Evolutionary conservation across 2,888 invertebrate species (phyloP).

Genomic region (Drosophila atripex): DNA sequence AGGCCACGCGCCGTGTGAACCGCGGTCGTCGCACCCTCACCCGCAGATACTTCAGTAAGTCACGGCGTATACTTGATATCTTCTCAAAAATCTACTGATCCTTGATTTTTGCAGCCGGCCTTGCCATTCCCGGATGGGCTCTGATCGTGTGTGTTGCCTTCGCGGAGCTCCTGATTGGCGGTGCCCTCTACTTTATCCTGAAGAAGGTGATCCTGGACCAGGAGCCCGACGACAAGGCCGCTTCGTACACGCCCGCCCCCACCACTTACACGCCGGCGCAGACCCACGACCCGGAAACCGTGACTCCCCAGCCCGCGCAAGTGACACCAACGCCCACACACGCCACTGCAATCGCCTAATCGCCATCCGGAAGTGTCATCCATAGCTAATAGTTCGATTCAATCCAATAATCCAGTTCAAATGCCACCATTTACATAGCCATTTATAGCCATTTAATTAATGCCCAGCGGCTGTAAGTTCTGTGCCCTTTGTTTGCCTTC

Average conservation of each 20-base stretch:
- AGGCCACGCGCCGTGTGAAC: conserved; percentile 91
- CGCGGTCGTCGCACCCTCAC: conserved; percentile 91
- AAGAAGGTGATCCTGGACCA: conserved; percentile 87
- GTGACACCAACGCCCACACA: conserved; percentile 51
- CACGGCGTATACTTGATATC: conserved; percentile 13
- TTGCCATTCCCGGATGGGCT: conserved; percentile 91
- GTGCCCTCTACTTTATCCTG: conserved; percentile 87
- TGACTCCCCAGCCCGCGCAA: conserved; percentile 22
- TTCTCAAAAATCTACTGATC: neutral
- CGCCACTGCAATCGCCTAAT: conserved; percentile 59
- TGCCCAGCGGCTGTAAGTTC: neutral
- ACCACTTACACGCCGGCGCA: conserved; percentile 64
- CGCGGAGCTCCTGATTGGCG: conserved; percentile 89
- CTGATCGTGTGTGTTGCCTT: conserved; percentile 88
- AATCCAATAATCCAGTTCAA: conserved; percentile 7
- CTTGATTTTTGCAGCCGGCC: conserved; percentile 85
- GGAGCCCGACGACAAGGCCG: conserved; percentile 77
- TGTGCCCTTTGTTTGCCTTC: conserved; percentile 41
- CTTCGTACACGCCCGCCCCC: conserved; percentile 82
- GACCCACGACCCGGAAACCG: conserved; percentile 50
- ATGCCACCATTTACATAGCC: neutral
- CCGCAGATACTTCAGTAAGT: conserved; percentile 91
- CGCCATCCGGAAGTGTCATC: conserved; percentile 27
- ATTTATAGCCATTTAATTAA: conserved; percentile 9
- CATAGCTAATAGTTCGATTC: neutral